Conservation (phyloP, 2,888 invertebrate species). For the Bombyx huttoni region DNA sequence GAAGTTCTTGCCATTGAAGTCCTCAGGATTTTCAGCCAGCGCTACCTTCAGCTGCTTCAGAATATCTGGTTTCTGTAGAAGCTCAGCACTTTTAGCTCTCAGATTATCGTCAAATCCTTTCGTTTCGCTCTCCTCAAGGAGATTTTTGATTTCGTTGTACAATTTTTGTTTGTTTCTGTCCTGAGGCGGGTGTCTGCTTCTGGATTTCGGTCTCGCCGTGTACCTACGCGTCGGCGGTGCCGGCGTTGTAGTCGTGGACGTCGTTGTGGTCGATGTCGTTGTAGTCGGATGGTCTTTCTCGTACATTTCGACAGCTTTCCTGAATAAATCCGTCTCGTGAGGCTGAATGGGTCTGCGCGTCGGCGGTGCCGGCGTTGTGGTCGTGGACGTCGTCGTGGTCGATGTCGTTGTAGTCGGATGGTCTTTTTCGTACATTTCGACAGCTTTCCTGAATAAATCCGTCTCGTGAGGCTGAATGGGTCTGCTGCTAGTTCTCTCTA, state of each 20-base stretch:
- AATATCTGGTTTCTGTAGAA: conserved; percentile 79
- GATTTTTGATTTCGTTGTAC: conserved; percentile 70
- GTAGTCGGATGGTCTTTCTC: conserved; percentile 79
- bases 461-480: conserved; percentile 76
- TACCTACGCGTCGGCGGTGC: conserved; percentile 46
- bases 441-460: conserved; percentile 75
- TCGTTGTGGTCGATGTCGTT: conserved; percentile 77
- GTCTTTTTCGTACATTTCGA: conserved; percentile 77
- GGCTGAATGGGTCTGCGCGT: conserved; percentile 69
- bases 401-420: conserved; percentile 80
- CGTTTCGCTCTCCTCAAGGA: conserved; percentile 72
- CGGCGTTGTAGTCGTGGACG: conserved; percentile 57
- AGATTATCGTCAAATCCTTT: conserved; percentile 65
- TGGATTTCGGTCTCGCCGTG: conserved; percentile 40
- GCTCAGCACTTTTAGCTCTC: conserved; percentile 66
- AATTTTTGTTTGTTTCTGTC: conserved; percentile 71
- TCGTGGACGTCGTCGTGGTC: conserved; percentile 76
- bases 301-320: conserved; percentile 76
- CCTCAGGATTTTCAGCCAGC: conserved; percentile 77
- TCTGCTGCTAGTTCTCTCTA: conserved; percentile 53
- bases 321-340: conserved; percentile 76
- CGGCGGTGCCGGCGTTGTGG: conserved; percentile 33
- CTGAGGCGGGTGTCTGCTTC: conserved; percentile 52
- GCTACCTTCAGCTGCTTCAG: conserved; percentile 82
- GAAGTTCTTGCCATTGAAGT: conserved; percentile 77